Base-by-base conservation (phyloP, 2,888 invertebrate genomes). In the Campoplex capitator region DNA sequence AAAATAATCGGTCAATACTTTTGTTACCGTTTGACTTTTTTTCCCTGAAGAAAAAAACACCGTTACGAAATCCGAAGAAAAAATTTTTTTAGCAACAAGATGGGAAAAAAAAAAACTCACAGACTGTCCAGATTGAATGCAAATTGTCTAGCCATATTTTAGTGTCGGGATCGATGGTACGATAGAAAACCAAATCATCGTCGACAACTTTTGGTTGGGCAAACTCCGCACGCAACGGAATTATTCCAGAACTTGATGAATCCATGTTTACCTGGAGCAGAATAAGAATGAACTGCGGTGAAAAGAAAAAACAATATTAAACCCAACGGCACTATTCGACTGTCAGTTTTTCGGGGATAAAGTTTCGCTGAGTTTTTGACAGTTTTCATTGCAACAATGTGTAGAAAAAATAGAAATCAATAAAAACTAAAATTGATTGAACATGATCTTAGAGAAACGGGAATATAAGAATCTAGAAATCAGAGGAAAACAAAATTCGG, bases 11-110 rank as follows among this genome's bases (percentile, higher is more conserved):
- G 94, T 93, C 9, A 96, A 94, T 79, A 95, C 95, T 88, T 93
- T 94, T 75, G 95, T 95, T n/a, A 96, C 93, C 42, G 95, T 94
- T 23, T 95, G 92, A 93, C 96, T 96, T 91, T 95, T 96, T 90
- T 96, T 96, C 96, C 96, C 94, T 93, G 76, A 9, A 62, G 1
- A 45, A 32, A 45, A 23, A 16, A 8, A 2, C 28, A 28, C 13
- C 7, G 3, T 45, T 45, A 8, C 9, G 0, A 16, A 9, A 9
- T 76, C 51, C 32, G n/a, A 80, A 76, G n/a, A 13, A 67, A 18
- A 13, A 51, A 62, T 86, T 87, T n/a, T 32, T 28, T 16, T 23
- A 23, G 23, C 32, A 32, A 16, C 28, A 7, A 62, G 6, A 16
- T 16, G 1, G 32, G 6, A 23, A 65, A 9, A 48, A 62, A 13